A percentile compares a stretch with the other conserved stretches of the same genome.
Conservation (phyloP, 2,797 vertebrate species). For the Leptodactylus fallax region DNA sequence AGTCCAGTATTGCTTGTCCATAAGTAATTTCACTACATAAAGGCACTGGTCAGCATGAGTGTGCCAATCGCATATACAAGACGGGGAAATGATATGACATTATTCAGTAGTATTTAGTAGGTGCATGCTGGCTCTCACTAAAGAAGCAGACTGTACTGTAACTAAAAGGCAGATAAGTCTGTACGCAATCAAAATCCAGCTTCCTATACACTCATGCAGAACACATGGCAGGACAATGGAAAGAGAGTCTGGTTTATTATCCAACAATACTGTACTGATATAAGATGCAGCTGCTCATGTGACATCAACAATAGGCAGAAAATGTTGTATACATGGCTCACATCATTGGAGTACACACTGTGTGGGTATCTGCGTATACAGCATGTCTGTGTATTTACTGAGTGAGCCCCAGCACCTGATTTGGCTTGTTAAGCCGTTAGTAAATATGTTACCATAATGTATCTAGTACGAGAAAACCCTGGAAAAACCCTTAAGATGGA, state of each 20-base stretch:
- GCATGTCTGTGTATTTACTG: not conserved
- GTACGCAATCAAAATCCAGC: not conserved
- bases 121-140: not conserved
- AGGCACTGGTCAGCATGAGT: constrained; percentile 40
- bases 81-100: constrained; percentile 8
- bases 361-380: not conserved
- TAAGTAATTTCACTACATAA: constrained; percentile 33
- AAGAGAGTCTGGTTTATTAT: not conserved
- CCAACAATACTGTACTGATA: not conserved
- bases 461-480: not conserved
- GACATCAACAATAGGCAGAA: not conserved
- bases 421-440: not conserved
- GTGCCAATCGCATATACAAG: constrained; percentile 27
- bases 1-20: constrained; percentile 45
- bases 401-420: constrained; percentile 7
- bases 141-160: not conserved
- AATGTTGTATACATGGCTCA: not conserved
- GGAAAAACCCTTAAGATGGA: not conserved
- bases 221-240: not conserved
- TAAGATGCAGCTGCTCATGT: not conserved
- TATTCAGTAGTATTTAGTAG: constrained; percentile 39
- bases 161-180: not conserved
- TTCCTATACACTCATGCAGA: not conserved
- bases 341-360: not conserved
- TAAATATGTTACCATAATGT: not conserved